Base-by-base conservation (phyloP, 37 sponge, comb jelly and placozoan species). In the Haliclona indistincta region DNA sequence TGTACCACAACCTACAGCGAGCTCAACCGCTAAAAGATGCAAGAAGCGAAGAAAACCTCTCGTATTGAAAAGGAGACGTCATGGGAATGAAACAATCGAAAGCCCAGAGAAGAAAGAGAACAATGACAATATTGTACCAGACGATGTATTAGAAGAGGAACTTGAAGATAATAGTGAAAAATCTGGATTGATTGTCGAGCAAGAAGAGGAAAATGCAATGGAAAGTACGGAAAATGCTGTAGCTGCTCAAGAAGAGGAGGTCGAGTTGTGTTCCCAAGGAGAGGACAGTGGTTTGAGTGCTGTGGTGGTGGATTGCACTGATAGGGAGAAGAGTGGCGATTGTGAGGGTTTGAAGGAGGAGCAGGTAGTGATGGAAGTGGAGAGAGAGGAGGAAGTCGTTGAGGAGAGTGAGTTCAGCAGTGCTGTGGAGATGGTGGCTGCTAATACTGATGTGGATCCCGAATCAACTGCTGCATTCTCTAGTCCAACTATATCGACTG, bases 201-300 rank as follows among this genome's bases (percentile, higher is more conserved):
- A n/a, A n/a, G n/a, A n/a, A n/a, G n/a, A n/a, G n/a, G n/a, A n/a
- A n/a, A n/a, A n/a, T n/a, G n/a, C n/a, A n/a, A n/a, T n/a, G n/a
- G n/a, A n/a, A 47, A 47, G 51, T 17, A 47, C 10, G 41, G 63
- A 32, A 75, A 56, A 75, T 33, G 34, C 17, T 69, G 30, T 75
- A 4, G 63, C 17, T 19, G 10, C 11, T n/a, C 7, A 38, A 68
- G 76, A 75, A 33, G 64, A 75, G 7, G 68, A 37, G 19, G 4
- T 51, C 5, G 19, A 19, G 39, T 28, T 38, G 70, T 10, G 11
- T 51, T 10, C 6, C 5, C 11, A 23, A 47, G 51, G 51, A 15
- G 13, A 47, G 51, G 51, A 15, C 10, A 47, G 15, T 10, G 15
- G 15, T 17, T 10, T 17, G 51, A 15, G 15, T 10, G 51, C 10